These are phyloP conservation scores for Prietella phreatophila DNA, from an alignment of 2,113 vertebrate species.

Conservation along the genomic window DNA sequence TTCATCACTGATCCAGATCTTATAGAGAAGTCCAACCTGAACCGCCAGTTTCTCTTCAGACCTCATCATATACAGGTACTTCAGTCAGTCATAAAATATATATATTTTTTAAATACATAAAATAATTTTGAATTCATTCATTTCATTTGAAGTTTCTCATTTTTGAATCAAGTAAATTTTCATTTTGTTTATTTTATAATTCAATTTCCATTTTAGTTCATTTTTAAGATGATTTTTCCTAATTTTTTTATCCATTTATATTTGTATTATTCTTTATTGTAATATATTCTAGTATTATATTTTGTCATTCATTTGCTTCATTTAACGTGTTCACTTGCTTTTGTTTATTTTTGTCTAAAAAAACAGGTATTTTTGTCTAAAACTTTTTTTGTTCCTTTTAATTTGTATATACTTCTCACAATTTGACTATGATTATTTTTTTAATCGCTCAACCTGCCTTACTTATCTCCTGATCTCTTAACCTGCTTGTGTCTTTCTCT, in stretches of 20 bases:
- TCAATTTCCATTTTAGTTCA: not conserved
- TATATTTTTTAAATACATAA: no score
- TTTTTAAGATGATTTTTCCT: not conserved
- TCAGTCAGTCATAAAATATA: no score
- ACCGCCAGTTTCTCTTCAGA: conserved; percentile 96
- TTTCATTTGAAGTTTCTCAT: not conserved
- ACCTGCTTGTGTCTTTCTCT: not conserved
- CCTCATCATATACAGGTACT: conserved; percentile 97
- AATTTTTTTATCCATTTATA: not conserved
- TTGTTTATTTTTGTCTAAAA: not conserved
- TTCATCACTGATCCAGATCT: conserved; percentile 96
- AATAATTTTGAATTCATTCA: not conserved
- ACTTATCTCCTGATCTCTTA: no score
- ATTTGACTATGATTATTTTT: not conserved
- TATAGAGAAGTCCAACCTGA: conserved; percentile 98
- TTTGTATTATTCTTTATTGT: not conserved
- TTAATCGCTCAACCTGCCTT: not conserved
- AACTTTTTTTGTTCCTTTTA: not conserved
- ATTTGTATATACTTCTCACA: not conserved
- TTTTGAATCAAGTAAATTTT: not conserved
- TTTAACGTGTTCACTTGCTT: not conserved
- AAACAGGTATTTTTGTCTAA: no score
- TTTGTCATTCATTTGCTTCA: not conserved
- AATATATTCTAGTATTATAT: not conserved
- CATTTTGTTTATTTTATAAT: not conserved